Base-by-base conservation (phyloP, 2,113 vertebrate species). In the Rhea americana region DNA sequence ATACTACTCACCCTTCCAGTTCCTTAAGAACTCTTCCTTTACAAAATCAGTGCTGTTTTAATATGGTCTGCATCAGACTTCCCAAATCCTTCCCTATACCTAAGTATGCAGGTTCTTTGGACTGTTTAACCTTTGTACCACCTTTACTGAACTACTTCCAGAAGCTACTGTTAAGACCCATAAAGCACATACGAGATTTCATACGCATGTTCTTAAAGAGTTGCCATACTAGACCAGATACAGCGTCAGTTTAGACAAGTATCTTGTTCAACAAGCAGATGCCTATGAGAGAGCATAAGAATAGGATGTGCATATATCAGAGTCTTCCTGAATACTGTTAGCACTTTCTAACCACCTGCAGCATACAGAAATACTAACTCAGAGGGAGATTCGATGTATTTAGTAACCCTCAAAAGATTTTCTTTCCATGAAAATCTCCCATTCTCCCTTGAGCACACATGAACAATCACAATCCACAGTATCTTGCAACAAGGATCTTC, bases 251-350 rank as follows among this genome's bases (percentile, higher is more conserved):
- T 20, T 1, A 2, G 32, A 32, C 6, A 61, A 50, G 37, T 16
- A 39, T 1, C 4, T 37, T 83, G 37, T 22, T 35, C 24, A 41
- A 72, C 30, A 82, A 45, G n/a, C 11, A 9, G 79, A 14, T 32
- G 43, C 43, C 28, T 39, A 21, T 4, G 24, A 76, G 67, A 22
- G 13, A 28, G 47, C 8, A 13, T 3, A 63, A 82, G 45, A 7
- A 18, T 1, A 35, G 63, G 58, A 50, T 3, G 2, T 0, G 4
- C 13, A 5, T 0, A 0, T 7, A 30, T 37, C 37, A 4, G 13
- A 22, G 22, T 50, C 55, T 35, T 26, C 24, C 24, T 32, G 63
- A 85, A 43, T 7, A 43, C 10, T 1, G 6, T 7, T 11, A 53
- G 15, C 26, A 2, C 50, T 6, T 41, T 25, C 61, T 51, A 37